phyloP scores from a whole-genome alignment of 1,140 invertebrate genomes.

The Sycophila sp. region DNA sequence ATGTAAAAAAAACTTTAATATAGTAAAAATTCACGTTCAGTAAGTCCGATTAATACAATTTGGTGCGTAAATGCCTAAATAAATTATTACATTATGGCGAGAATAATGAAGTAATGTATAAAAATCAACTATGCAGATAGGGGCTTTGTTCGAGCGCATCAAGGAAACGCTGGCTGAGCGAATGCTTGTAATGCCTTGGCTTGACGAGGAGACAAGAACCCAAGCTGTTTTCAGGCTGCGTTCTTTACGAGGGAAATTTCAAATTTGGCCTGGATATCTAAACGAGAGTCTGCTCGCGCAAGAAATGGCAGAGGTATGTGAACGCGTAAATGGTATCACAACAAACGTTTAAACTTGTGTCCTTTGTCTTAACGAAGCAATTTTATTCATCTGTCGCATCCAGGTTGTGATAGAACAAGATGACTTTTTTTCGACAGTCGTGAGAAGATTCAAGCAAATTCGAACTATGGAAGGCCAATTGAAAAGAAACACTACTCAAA shows the following conservation, averaged over 20 bases:
- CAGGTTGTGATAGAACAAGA: constrained; percentile 68
- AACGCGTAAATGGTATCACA: too few relatives aligned
- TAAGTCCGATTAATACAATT: too few relatives aligned
- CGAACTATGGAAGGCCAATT: constrained; percentile 51
- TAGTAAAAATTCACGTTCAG: too few relatives aligned
- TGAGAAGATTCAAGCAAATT: constrained; percentile 60
- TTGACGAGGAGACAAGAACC: constrained; percentile 70
- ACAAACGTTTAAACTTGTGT: too few relatives aligned
- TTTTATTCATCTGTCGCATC: background rate
- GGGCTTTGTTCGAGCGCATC: constrained; percentile 68
- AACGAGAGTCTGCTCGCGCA: constrained; percentile 57
- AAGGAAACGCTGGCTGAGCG: constrained; percentile 70
- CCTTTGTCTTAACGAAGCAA: too few relatives aligned
- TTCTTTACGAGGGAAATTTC: constrained; percentile 68
- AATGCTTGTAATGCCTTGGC: constrained; percentile 71
- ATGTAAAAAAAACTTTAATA: background rate
- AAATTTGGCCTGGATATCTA: constrained; percentile 63
- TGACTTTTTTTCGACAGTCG: constrained; percentile 70
- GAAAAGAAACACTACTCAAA: constrained; percentile 48
- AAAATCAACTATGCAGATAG: constrained; percentile 43
- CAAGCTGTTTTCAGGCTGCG: constrained; percentile 70
- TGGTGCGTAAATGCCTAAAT: too few relatives aligned
- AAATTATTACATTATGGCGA: background rate
- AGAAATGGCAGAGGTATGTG: constrained; percentile 55
- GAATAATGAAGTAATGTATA: background rate